Conservation (phyloP, 92 coral and sea anemone species). For the Isaurus tuberculatus region DNA sequence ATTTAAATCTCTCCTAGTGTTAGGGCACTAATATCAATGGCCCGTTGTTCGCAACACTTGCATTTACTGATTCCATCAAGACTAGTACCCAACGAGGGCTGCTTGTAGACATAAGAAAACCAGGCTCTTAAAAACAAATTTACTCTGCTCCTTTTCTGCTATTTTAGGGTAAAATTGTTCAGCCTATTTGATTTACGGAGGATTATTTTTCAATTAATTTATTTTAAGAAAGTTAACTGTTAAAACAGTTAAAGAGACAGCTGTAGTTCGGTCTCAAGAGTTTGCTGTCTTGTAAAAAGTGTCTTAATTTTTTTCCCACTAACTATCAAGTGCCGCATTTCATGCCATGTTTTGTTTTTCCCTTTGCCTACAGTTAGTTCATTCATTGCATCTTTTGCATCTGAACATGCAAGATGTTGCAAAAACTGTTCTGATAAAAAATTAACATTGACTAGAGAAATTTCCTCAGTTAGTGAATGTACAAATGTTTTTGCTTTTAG, state of each 20-base stretch:
- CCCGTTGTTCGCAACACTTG: conserved; percentile 45
- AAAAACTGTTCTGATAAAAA: conserved; percentile 48
- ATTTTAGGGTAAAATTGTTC: conserved; percentile 39
- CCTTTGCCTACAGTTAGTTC: conserved; percentile 66
- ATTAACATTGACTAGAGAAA: conserved; percentile 12
- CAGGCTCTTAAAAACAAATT: conserved; percentile 52
- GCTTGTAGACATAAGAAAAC: conserved; percentile 38
- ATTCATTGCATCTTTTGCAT: conserved; percentile 47
- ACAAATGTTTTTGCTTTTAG: conserved; percentile 53
- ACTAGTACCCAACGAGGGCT: conserved; percentile 56
- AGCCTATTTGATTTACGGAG: conserved; percentile 34
- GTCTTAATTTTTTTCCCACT: conserved; percentile 21
- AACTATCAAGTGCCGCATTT: conserved; percentile 61
- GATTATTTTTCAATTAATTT: background rate
- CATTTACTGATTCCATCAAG: conserved; percentile 34
- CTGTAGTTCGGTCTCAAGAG: conserved; percentile 49
- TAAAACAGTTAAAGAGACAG: conserved; percentile 18
- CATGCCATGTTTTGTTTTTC: conserved; percentile 63
- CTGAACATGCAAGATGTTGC: conserved; percentile 46
- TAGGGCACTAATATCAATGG: conserved; percentile 52
- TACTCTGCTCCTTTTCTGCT: conserved; percentile 33
- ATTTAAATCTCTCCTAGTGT: conserved; percentile 47
- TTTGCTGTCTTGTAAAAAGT: conserved; percentile 39
- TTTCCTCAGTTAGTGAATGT: conserved; percentile 4
- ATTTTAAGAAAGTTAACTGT: conserved; percentile 39